Base-by-base conservation (phyloP, 2,888 invertebrate species). In the Phasia obesa region DNA sequence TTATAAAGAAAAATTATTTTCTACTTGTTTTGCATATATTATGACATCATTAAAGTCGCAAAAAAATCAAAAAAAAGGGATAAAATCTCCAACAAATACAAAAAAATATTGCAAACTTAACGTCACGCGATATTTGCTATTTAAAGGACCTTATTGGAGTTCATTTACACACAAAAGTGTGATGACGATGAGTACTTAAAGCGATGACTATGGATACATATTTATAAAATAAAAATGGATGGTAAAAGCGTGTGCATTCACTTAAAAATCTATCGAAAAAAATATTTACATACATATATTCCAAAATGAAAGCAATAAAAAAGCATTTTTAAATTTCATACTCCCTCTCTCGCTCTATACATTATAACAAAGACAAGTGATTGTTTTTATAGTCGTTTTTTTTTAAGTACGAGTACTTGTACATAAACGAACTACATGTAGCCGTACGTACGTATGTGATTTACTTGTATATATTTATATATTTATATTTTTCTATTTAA, bases 231-330 rank as follows among this genome's bases (percentile, higher is more conserved):
- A 79, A 79, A 79, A 83, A 62, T 62, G 75, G 79, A 83, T 83
- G 78, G 19, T 53, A 49, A 57, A 71, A 75, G 83, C 83, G 83
- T 83, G 83, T 83, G 83, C 83, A 83, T 76, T 69, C 79, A 83
- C 79, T 83, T 83, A 76, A 60, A 57, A 35, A 35, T n/a, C 19
- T 47, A 4, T 9, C 4, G 6, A 47, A 47, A 47, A n/a, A 47
- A 7, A 44, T 5, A 42, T n/a, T n/a, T n/a, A n/a, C n/a, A n/a
- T n/a, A n/a, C n/a, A 44, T 2, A 44, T 44, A 27, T 49, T 19
- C 23, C 38, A 49, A 57, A 53, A 31, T 31, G 19, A 70, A 25
- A 53, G 55, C 35, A 47, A 25, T 69, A 35, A 51, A n/a, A 65
- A 67, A 67, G 17, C 44, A 19, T 59, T 55, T 60, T 44, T 23